Evolutionary conservation across 2,797 vertebrate species (phyloP).

Genomic region (Chaunax sp.): DNA sequence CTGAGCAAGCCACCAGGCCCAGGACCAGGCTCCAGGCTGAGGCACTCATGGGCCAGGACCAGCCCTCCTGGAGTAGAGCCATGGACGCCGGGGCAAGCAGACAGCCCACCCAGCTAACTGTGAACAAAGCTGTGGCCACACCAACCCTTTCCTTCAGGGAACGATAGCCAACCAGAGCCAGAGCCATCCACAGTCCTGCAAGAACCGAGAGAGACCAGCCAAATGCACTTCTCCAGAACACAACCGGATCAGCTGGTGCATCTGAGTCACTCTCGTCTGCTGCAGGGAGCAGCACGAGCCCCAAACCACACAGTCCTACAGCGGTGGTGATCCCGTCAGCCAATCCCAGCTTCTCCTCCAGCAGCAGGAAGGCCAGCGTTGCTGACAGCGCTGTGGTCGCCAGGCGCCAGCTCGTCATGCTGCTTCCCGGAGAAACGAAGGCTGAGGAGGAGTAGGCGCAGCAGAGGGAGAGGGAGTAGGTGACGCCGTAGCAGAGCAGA

Average conservation of each 20-base stretch:
- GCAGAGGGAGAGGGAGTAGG: constrained; percentile 95
- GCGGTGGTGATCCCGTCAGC: constrained; percentile 87
- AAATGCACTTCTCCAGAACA: constrained; percentile 94
- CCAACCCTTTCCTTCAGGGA: constrained; percentile 94
- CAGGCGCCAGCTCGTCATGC: constrained; percentile 94
- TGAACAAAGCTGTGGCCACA: constrained; percentile 95
- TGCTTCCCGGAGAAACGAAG: constrained; percentile 92
- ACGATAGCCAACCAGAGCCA: constrained; percentile 95
- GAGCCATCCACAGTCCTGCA: constrained; percentile 94
- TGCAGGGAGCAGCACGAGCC: constrained; percentile 90
- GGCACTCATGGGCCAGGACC: constrained; percentile 88
- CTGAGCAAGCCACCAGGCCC: constrained; percentile 91
- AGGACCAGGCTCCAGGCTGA: constrained; percentile 93
- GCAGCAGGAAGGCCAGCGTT: constrained; percentile 91
- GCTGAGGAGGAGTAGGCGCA: constrained; percentile 95
- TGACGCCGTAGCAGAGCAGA: constrained; percentile 91
- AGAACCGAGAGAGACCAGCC: constrained; percentile 95
- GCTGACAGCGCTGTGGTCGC: constrained; percentile 94
- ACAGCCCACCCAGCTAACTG: constrained; percentile 96
- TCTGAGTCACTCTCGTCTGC: constrained; percentile 72
- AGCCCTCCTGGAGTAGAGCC: constrained; percentile 92
- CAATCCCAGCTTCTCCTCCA: constrained; percentile 92
- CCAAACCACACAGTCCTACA: constrained; percentile 91
- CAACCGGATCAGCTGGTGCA: constrained; percentile 83
- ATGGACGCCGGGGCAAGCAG: constrained; percentile 89